Evolutionary conservation across 2,797 vertebrate species (phyloP), one percentile per base, ranked within the genome.

Genomic region (Malacoraja senta): DNA sequence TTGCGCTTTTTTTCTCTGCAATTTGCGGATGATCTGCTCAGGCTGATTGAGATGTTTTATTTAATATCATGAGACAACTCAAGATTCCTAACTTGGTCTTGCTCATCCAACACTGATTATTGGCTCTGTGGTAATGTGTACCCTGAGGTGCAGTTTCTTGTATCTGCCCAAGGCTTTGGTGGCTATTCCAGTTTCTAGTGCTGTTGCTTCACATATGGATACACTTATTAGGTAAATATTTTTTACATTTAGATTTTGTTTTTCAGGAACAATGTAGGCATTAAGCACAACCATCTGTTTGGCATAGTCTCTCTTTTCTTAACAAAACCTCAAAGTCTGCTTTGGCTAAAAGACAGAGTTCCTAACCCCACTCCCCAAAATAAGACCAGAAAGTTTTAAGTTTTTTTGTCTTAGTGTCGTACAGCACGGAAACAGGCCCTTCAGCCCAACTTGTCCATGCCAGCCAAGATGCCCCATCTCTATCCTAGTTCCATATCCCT

Each of bases 211-310:
- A 12, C 44, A 83, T 94, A 93, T 93, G 35, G 93, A 84, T 93
- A 71, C 74, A 77, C 93, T 93, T 65, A 0, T n/a, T 32, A 93
- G 53, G 8, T 93, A 93, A 91, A 93, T 94, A 63, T 93, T 44
- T 74, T 44, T 53, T 74, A 44, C 24, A 29, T 74, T n/a, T 74
- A 61, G 76, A 93, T 86, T 32, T 74, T 53, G 44, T 86, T 90
- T 21, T 1, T 78, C 12, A 7, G 80, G 58, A 93, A 94, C 93
- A 94, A 94, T 93, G 77, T n/a, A 32, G 12, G 68, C 93, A 93
- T 94, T 94, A 81, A 94, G 76, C 12, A 74, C 38, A 26, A 21
- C 44, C 78, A 81, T 79, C 65, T 91, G 72, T 91, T 93, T 53
- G 17, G 24, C 86, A 93, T 77, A 93, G n/a, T 92, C 38, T 29